These are phyloP conservation scores for Hirudinaria manillensis DNA, from an alignment of 2,888 invertebrate species.

Conservation along the genomic window DNA sequence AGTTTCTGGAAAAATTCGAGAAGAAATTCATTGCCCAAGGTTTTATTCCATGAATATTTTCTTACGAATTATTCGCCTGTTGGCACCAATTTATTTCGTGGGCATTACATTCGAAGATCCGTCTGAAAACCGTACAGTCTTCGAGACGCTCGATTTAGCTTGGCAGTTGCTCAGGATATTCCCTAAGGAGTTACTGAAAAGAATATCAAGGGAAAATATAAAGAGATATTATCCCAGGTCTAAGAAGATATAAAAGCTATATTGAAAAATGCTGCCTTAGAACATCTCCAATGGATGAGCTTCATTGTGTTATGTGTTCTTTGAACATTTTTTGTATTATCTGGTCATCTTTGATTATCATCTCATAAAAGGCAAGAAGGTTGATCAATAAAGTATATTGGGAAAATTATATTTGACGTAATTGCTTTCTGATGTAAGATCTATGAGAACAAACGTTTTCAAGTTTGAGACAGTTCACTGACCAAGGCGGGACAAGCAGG, in stretches of 20 bases:
- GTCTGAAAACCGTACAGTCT: slow-evolving; percentile 97
- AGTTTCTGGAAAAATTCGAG: slow-evolving; percentile 97
- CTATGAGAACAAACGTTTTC: too few species aligned
- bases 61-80: neutral
- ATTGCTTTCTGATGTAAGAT: too few species aligned
- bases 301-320: neutral
- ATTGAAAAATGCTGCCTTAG: neutral
- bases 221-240: slow-evolving; percentile 90
- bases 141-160: slow-evolving; percentile 97
- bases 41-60: slow-evolving; percentile 41
- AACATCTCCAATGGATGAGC: neutral
- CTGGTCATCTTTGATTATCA: neutral
- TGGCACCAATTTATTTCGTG: neutral
- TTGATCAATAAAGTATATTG: neutral
- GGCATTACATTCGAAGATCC: slow-evolving; percentile 62
- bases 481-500: too few species aligned
- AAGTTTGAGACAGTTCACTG: too few species aligned
- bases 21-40: slow-evolving; percentile 97
- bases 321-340: too few species aligned
- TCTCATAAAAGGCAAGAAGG: neutral
- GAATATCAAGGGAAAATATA: slow-evolving; percentile 89
- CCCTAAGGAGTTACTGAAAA: slow-evolving; percentile 99
- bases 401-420: neutral
- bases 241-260: slow-evolving; percentile 10
- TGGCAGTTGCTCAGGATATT: slow-evolving; percentile 99